Evolutionary conservation across 2,888 invertebrate species (phyloP).

Genomic region (Nomada goodeniana): DNA sequence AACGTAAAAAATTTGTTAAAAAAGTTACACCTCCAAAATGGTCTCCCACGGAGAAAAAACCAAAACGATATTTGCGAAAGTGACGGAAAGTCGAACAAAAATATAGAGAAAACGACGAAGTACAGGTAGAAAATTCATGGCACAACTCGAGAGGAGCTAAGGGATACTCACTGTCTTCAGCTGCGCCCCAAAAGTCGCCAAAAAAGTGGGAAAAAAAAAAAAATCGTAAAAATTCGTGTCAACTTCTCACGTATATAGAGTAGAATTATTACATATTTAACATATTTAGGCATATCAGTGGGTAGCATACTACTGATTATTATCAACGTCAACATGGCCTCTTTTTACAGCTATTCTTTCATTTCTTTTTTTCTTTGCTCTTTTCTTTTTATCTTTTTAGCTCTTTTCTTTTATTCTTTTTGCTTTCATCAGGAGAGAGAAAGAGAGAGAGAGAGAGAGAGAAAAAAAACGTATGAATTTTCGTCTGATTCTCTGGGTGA

Average conservation of each 20-base stretch:
- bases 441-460: constrained; percentile 36
- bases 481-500: constrained; percentile 47
- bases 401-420: constrained; percentile 32
- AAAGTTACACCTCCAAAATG: constrained; percentile 51
- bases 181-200: constrained; percentile 84
- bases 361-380: constrained; percentile 50
- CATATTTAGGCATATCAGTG: constrained; percentile 75
- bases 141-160: constrained; percentile 80
- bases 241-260: constrained; percentile 80
- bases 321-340: constrained; percentile 71
- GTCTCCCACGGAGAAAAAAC: constrained; percentile 46
- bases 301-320: constrained; percentile 75
- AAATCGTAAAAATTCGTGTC: constrained; percentile 83
- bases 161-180: constrained; percentile 83
- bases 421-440: constrained; percentile 57
- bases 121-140: constrained; percentile 73
- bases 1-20: constrained; percentile 22
- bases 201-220: constrained; percentile 83
- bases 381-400: constrained; percentile 61
- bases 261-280: constrained; percentile 72
- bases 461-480: constrained; percentile 41
- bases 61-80: constrained; percentile 48
- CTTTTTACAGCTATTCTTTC: constrained; percentile 53
- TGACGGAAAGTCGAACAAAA: constrained; percentile 48
- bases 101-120: constrained; percentile 62